A percentile compares a stretch with the other conserved stretches of the same genome.
phyloP scores from a whole-genome alignment of 2,113 vertebrate genomes.

The Periophthalmus modestus region DNA sequence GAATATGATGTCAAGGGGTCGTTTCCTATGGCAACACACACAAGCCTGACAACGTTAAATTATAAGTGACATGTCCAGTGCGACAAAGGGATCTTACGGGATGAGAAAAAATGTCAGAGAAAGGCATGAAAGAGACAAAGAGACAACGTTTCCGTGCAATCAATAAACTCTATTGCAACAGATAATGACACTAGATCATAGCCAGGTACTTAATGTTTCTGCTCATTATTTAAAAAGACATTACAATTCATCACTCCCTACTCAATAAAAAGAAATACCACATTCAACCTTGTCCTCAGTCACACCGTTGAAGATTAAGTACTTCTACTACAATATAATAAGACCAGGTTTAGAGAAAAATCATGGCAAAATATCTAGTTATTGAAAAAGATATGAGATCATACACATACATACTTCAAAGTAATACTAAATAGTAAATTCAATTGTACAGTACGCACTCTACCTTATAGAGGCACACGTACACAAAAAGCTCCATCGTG shows the following conservation, averaged over 20 bases:
- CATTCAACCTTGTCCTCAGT: background rate
- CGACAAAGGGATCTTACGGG: constrained; percentile 36
- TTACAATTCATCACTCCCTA: background rate
- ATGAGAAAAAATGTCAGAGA: constrained; percentile 22
- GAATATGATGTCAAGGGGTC: constrained; percentile 58
- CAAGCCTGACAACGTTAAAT: constrained; percentile 60
- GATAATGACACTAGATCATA: constrained; percentile 21
- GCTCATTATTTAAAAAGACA: constrained; percentile 3
- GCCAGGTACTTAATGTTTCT: constrained; percentile 1
- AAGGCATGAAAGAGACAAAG: constrained; percentile 29
- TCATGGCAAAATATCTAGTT: background rate
- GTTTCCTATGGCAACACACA: constrained; percentile 46
- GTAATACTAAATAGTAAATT: background rate
- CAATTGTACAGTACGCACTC: background rate
- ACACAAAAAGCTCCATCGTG: background rate
- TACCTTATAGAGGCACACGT: background rate
- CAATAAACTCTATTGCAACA: constrained; percentile 25
- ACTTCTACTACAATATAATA: background rate
- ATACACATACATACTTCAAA: too few species aligned
- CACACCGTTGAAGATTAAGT: background rate
- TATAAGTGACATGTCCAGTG: constrained; percentile 54
- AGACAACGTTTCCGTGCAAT: constrained; percentile 27
- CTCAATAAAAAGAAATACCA: background rate
- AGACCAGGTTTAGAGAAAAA: background rate
- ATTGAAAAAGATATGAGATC: too few species aligned